These are phyloP conservation scores for Equus quagga DNA, from an alignment of 2,113 vertebrate species.

Conservation along the genomic window DNA sequence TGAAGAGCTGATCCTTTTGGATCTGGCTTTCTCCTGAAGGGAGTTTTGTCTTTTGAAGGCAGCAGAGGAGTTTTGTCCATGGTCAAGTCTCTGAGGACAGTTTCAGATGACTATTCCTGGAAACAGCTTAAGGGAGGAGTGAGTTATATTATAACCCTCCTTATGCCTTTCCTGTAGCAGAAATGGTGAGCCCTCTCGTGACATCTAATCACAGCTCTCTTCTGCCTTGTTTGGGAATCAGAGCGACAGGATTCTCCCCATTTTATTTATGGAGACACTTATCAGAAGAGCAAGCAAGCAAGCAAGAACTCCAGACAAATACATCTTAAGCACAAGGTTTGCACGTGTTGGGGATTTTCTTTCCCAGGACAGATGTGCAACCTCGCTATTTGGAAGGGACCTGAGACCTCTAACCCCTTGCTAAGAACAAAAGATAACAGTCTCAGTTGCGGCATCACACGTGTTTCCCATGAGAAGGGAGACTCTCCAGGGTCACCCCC, in stretches of 20 bases:
- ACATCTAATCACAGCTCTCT: background rate
- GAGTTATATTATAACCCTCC: background rate
- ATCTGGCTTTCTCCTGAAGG: conserved; percentile 31
- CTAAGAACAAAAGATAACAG: conserved; percentile 65
- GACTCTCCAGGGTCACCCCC: background rate
- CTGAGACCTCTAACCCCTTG: conserved; percentile 53
- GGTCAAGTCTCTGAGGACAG: background rate
- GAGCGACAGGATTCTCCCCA: background rate
- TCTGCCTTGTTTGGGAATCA: conserved; percentile 40
- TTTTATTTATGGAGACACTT: conserved; percentile 42
- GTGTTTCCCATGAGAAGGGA: conserved; percentile 60
- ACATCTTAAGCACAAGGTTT: conserved; percentile 14
- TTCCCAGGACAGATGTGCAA: conserved; percentile 57
- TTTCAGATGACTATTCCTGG: background rate
- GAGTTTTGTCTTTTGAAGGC: conserved; percentile 4
- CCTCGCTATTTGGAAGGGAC: conserved; percentile 48
- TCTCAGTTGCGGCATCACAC: conserved; percentile 4
- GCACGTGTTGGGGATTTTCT: conserved; percentile 56
- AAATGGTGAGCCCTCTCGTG: background rate
- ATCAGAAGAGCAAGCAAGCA: conserved; percentile 31
- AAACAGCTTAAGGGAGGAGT: background rate
- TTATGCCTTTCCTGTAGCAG: background rate
- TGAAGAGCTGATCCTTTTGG: background rate
- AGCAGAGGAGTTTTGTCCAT: background rate
- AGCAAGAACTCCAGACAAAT: background rate